These are phyloP conservation scores for Pardosa pseudoannulata DNA, from an alignment of 2,888 invertebrate species.

Conservation along the genomic window DNA sequence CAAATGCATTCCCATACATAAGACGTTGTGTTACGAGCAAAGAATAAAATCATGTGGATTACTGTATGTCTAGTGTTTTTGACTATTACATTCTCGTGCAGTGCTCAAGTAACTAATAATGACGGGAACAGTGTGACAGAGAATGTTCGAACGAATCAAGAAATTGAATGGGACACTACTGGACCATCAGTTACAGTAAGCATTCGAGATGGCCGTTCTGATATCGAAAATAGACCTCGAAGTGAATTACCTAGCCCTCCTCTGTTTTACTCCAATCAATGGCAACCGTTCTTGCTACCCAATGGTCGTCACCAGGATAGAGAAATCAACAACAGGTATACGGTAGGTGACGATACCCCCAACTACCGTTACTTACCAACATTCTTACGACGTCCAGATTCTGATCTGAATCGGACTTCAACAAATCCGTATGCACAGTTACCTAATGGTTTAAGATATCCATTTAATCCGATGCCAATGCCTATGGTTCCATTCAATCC, in stretches of 20 bases:
- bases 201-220: neutral
- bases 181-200: neutral
- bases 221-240: neutral
- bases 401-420: neutral
- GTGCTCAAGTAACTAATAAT: neutral
- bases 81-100: neutral
- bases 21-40: neutral
- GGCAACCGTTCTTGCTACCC: neutral
- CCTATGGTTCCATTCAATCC: too few species aligned
- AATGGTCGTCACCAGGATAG: neutral
- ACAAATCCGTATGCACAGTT: neutral
- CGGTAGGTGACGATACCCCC: neutral
- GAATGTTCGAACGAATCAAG: neutral
- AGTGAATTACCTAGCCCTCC: neutral
- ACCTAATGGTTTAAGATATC: neutral
- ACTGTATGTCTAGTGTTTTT: neutral
- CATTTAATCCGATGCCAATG: neutral
- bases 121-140: neutral
- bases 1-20: conserved; percentile 11
- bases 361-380: neutral
- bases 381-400: neutral
- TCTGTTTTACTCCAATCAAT: neutral
- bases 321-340: neutral
- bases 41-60: neutral
- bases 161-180: neutral